Conservation (phyloP, 2,113 vertebrate species). For the Tychaedon coryphoeus region DNA sequence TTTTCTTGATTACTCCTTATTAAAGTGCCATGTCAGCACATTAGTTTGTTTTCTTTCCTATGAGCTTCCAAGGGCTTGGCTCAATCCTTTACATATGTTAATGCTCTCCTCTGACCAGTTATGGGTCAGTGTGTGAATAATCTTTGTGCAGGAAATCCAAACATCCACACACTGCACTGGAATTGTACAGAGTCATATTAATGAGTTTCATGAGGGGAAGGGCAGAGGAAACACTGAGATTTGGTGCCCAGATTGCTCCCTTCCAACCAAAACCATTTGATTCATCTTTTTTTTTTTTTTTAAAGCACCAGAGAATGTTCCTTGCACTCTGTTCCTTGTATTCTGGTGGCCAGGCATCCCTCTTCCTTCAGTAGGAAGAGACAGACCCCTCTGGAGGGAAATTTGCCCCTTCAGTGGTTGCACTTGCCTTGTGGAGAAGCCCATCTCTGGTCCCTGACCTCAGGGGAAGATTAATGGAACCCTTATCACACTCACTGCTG, state of each 20-base stretch:
- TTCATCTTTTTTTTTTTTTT: neutral
- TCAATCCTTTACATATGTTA: neutral
- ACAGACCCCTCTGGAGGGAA: neutral
- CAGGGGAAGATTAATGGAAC: neutral
- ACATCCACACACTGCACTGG: neutral
- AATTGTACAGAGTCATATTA: fast-evolving
- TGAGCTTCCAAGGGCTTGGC: conserved; percentile 6
- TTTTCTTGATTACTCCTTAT: neutral
- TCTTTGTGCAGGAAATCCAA: neutral
- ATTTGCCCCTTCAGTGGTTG: neutral
- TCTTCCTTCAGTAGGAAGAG: neutral
- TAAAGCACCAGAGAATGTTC: neutral
- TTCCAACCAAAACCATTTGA: neutral
- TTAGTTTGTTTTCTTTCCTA: conserved; percentile 7
- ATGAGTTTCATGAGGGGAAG: neutral
- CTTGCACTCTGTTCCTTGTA: neutral
- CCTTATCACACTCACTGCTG: neutral
- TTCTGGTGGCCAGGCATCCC: neutral
- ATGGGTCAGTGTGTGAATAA: neutral
- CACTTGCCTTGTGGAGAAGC: neutral
- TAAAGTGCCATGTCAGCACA: neutral
- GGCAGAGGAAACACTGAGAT: neutral
- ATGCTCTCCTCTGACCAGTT: neutral
- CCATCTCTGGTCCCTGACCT: neutral
- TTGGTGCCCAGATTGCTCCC: neutral